Base-by-base conservation (phyloP, 2,113 vertebrate species). In the Grallaria varia region DNA sequence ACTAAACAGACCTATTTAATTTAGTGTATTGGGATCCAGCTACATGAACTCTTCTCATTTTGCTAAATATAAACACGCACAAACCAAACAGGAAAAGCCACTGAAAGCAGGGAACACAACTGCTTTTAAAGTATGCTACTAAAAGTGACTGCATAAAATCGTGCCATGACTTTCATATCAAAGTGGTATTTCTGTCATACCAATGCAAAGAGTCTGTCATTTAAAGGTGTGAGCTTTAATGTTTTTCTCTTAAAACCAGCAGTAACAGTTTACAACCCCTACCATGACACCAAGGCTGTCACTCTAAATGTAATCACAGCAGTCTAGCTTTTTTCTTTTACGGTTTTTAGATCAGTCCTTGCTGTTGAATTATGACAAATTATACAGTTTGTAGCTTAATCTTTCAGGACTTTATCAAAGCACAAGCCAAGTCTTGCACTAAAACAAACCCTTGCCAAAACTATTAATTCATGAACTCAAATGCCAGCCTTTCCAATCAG, bases 401-500 rank as follows among this genome's bases (percentile, higher is more conserved):
- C 76, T 84, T 28, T 73, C 62, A 53, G 47, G 62, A 71, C 52
- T 81, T 84, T 50, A 66, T 37, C 27, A 27, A 89, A 84, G 77
- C 37, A 84, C n/a, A 92, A 80, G 55, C 35, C 42, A 90, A 92
- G 33, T 73, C 89, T 84, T 94, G 49, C 72, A 87, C 52, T 92
- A 89, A 92, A 95, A 75, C 14, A 84, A 91, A 62, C 28, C 20
- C 47, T 74, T 86, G 83, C 35, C 77, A 88, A 58, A 90, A 86
- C 63, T 77, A 63, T 88, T 90, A 90, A 74, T 21, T 68, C 49
- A 56, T 21, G 50, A 73, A 89, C 91, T 81, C 45, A 87, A 96
- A 85, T 68, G 49, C 31, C 2, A 8, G 30, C 23, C 33, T 84
- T 92, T 94, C 39, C 66, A 75, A 23, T 49, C 44, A 81, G 53